phyloP scores from a whole-genome alignment of 2,113 vertebrate genomes.

The Hypanus sabinus region DNA sequence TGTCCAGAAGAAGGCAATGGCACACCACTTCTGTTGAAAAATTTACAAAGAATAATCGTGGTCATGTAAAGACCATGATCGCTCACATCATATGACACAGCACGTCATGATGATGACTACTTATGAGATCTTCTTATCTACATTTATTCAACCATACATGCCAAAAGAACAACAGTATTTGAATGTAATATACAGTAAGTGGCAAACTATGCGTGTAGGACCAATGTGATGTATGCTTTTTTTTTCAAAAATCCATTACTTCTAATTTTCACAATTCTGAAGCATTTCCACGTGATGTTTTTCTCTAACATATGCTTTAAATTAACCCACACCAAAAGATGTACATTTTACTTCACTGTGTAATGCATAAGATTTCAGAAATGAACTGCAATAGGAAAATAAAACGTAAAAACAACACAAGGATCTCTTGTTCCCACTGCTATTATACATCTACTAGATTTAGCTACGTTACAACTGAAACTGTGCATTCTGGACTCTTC shows the following conservation, averaged over 20 bases:
- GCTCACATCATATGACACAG: too few species aligned
- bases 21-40: too few species aligned
- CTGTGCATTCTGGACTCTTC: background rate
- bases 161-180: too few species aligned
- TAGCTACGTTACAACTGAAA: background rate
- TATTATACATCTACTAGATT: background rate
- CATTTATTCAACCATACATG: background rate
- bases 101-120: background rate
- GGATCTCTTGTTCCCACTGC: background rate
- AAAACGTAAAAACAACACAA: background rate
- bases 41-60: too few species aligned
- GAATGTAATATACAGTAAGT: too few species aligned
- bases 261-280: background rate
- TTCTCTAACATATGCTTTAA: background rate
- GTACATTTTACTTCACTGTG: background rate
- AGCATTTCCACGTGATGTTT: background rate
- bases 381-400: background rate
- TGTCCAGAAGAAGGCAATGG: too few species aligned
- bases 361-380: background rate
- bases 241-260: background rate
- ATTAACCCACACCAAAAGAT: background rate
- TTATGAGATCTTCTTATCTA: background rate
- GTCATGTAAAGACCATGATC: too few species aligned
- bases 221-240: background rate
- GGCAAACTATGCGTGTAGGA: background rate